These are phyloP conservation scores for Acromyrmex heyeri DNA, from an alignment of 1,140 invertebrate species.

Conservation along the genomic window DNA sequence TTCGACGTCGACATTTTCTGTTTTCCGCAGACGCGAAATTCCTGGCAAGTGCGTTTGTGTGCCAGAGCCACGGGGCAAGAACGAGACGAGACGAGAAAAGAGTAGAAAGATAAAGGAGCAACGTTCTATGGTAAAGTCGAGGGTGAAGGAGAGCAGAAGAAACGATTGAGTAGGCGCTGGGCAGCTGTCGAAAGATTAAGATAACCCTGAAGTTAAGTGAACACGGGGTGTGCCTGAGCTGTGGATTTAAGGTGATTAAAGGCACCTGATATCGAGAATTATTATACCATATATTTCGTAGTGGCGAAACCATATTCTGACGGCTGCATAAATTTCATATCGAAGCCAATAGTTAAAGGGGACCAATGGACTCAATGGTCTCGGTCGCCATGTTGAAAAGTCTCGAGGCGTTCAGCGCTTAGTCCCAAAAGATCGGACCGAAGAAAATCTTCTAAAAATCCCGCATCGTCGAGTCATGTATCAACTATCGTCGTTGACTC, in stretches of 20 bases:
- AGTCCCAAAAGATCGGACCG: background rate
- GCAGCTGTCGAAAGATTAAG: slow-evolving; percentile 87
- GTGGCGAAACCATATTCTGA: slow-evolving; percentile 80
- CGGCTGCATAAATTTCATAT: slow-evolving; percentile 77
- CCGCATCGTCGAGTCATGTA: background rate
- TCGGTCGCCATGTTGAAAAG: slow-evolving; percentile 29
- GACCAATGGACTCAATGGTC: background rate
- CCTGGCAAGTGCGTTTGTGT: slow-evolving; percentile 44
- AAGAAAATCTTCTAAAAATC: slow-evolving; percentile 17
- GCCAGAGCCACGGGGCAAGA: slow-evolving; percentile 23
- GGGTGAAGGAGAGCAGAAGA: slow-evolving; percentile 73
- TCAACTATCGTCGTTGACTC: background rate
- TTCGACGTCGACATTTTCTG: slow-evolving; percentile 44
- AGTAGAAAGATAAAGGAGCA: slow-evolving; percentile 42
- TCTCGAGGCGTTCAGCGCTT: slow-evolving; percentile 2
- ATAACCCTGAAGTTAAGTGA: slow-evolving; percentile 86
- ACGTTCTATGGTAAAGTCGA: slow-evolving; percentile 62
- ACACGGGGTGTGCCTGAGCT: slow-evolving; percentile 82
- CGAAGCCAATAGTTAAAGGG: slow-evolving; percentile 47
- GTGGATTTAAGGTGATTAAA: slow-evolving; percentile 87
- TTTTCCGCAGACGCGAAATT: slow-evolving; percentile 32
- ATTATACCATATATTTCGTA: slow-evolving; percentile 85
- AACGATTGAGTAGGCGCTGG: slow-evolving; percentile 83
- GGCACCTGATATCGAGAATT: slow-evolving; percentile 87
- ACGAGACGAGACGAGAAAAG: slow-evolving; percentile 38